Conservation (phyloP, 1,140 invertebrate genomes). For the Trialeurodes vaporariorum region DNA sequence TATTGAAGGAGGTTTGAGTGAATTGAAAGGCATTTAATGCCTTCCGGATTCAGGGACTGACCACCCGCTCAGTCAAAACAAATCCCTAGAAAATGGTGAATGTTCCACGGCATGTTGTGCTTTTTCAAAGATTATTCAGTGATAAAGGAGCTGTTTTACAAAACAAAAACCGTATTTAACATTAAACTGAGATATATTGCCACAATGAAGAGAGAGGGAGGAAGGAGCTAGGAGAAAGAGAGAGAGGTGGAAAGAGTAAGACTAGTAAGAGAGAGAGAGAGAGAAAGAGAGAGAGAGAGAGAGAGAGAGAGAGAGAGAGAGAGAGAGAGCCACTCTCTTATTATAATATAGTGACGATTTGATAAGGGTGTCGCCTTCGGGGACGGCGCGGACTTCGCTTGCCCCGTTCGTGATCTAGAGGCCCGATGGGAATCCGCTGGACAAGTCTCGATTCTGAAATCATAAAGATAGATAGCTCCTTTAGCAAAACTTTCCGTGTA, state of each 20-base stretch:
- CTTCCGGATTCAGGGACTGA: too few relatives aligned
- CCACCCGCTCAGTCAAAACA: too few relatives aligned
- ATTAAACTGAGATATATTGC: not conserved
- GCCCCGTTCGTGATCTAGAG: not conserved
- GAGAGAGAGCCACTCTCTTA: not conserved
- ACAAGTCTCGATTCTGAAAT: not conserved
- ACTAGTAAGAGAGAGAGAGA: too few relatives aligned
- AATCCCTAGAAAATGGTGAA: too few relatives aligned
- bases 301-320: too few relatives aligned
- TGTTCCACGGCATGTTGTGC: too few relatives aligned
- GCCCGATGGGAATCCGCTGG: not conserved
- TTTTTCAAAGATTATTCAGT: not conserved
- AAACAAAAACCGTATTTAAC: not conserved
- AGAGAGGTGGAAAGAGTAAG: too few relatives aligned
- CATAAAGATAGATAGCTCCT: not conserved
- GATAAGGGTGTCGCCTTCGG: not conserved
- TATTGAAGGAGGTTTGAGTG: too few relatives aligned
- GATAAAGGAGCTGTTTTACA: not conserved
- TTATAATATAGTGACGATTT: constrained; percentile 1
- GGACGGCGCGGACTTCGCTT: not conserved
- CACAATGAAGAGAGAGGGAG: too few relatives aligned
- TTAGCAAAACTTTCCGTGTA: not conserved
- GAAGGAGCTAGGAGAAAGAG: too few relatives aligned
- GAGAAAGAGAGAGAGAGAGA: too few relatives aligned
- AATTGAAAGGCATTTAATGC: too few relatives aligned